Base-by-base conservation (phyloP, 2,113 vertebrate genomes). In the Urocitellus parryii region DNA sequence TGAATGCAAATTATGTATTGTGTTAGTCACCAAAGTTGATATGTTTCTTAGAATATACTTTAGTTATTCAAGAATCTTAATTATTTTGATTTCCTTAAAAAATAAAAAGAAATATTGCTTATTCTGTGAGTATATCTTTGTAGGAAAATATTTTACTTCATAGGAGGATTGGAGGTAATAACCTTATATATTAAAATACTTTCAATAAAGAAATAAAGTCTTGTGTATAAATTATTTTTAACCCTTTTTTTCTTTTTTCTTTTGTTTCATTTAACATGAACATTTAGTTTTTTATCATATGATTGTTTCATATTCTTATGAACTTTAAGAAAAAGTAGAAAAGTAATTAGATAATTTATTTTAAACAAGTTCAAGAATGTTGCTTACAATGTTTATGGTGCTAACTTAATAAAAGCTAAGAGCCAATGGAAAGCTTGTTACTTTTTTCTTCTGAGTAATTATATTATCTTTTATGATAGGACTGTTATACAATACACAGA, bases 81-180 rank as follows among this genome's bases (percentile, higher is more conserved):
- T 98, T 98, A 98, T 98, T 98, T 98, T 98, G 97, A 98, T 98
- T 98, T 98, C 97, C 96, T 96, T 97, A 94, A 98, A 98, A 98
- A 98, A 98, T 98, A 98, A 97, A 97, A 98, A 96, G 97, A 96
- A 98, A 82, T 96, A 98, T 97, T 97, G 96, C 97, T 94, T 98
- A 90, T 97, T 98, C 90, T 79, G 91, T 98, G 96, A 98, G 77
- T 98, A 97, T 98, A 98, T 56, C 34, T 97, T 90, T 97, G 88
- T 93, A 98, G 91, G 97, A 96, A 97, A 97, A 96, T 96, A 92
- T 48, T 63, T 97, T 96, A 94, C 97, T 95, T 98, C 67, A 88
- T 73, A 80, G 94, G 48, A 90, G 61, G 24, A 76, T 1, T 78
- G 17, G 6, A 63, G 84, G 77, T 92, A 74, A 86, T 95, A 48